Conservation (phyloP, 2,113 vertebrate species). For the Ictalurus punctatus region DNA sequence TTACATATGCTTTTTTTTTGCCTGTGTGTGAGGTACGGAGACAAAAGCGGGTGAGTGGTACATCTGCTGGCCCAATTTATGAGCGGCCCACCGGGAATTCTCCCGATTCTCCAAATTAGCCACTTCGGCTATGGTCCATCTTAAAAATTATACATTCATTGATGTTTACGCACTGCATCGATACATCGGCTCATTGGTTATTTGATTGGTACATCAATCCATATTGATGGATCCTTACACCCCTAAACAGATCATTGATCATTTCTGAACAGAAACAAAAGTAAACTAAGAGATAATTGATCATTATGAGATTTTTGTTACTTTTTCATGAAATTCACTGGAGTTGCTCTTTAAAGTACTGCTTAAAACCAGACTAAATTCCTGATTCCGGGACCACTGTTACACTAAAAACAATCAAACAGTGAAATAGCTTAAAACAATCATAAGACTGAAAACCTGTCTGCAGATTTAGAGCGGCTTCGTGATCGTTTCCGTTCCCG, state of each 20-base stretch:
- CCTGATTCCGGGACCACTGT: background rate
- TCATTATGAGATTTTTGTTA: background rate
- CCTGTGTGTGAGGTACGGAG: no score
- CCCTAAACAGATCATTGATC: background rate
- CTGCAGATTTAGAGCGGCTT: slow-evolving; percentile 86
- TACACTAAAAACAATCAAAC: background rate
- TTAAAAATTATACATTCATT: no score
- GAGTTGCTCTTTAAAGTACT: background rate
- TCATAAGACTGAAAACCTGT: slow-evolving; percentile 73
- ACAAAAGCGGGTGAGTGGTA: no score
- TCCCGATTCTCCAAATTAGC: no score
- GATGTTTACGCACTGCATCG: no score
- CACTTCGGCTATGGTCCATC: no score
- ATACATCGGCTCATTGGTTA: no score
- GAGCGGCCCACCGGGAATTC: no score
- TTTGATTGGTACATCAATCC: no score
- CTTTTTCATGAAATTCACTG: background rate
- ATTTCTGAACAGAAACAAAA: background rate
- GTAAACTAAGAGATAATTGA: background rate
- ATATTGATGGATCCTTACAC: no score
- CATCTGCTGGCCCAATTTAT: no score
- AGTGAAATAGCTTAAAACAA: background rate
- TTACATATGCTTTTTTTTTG: no score
- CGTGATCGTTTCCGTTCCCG: slow-evolving; percentile 82
- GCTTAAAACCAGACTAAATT: background rate